These are phyloP conservation scores for Acanthiza pusilla DNA, from an alignment of 2,797 vertebrate species.

Conservation along the genomic window DNA sequence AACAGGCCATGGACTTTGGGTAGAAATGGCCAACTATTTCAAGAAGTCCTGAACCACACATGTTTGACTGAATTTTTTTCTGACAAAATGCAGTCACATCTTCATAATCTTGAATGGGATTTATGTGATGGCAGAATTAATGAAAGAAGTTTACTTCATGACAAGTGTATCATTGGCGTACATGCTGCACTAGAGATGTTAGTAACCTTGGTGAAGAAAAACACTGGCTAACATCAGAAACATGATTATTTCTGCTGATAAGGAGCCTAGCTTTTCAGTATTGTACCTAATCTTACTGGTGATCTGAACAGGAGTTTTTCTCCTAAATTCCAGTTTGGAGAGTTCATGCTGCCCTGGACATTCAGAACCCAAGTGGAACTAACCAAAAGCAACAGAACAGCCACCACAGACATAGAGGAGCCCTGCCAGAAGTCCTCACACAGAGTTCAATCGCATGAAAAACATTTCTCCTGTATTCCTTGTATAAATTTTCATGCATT, in stretches of 20 bases:
- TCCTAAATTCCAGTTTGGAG: not conserved
- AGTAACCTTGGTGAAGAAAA: not conserved
- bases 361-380: not conserved
- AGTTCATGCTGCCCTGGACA: not conserved
- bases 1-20: not conserved
- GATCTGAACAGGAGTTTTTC: not conserved
- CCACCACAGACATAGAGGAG: not conserved
- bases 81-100: not conserved
- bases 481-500: not conserved
- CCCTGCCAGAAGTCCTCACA: not conserved
- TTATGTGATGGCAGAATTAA: not conserved
- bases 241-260: not conserved
- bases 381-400: not conserved
- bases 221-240: not conserved
- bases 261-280: not conserved
- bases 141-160: not conserved
- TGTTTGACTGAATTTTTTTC: not conserved
- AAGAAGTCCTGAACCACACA: not conserved
- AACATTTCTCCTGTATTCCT: not conserved
- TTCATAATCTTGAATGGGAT: not conserved
- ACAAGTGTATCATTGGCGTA: not conserved
- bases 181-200: not conserved
- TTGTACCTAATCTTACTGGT: not conserved
- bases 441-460: not conserved
- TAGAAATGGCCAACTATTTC: not conserved